Conservation (phyloP, 2,888 invertebrate species). For the Rhopalosiphum nymphaeae region DNA sequence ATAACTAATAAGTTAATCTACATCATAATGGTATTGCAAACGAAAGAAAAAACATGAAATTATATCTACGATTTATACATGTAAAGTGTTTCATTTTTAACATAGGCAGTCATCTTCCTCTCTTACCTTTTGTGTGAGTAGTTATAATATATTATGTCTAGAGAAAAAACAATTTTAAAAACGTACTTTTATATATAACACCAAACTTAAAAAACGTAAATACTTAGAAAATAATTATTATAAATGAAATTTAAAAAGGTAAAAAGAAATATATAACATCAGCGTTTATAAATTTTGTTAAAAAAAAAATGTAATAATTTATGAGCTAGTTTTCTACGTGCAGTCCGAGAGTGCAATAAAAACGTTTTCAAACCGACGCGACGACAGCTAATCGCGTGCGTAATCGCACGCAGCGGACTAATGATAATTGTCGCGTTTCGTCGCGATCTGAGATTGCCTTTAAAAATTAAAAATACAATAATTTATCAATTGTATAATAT, state of each 20-base stretch:
- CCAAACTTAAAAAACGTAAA: neutral
- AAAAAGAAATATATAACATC: neutral
- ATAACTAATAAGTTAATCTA: neutral
- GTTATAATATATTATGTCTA: neutral
- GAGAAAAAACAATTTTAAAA: neutral
- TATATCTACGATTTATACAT: neutral
- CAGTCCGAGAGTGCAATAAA: conserved; percentile 36
- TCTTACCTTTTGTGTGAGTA: neutral
- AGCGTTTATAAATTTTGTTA: neutral
- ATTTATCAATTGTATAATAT: conserved; percentile 28
- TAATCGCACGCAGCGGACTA: conserved; percentile 47
- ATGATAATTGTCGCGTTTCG: conserved; percentile 45
- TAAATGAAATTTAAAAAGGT: neutral
- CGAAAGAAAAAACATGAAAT: neutral
- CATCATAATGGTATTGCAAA: neutral
- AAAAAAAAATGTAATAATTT: neutral
- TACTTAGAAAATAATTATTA: neutral
- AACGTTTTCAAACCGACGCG: conserved; percentile 14
- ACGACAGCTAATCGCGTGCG: conserved; percentile 3
- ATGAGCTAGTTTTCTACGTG: conserved; percentile 20
- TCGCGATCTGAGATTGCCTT: conserved; percentile 46
- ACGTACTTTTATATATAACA: neutral
- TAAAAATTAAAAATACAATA: conserved; percentile 14
- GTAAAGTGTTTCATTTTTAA: neutral
- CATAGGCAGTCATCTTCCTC: neutral